Conservation (phyloP, 2,797 vertebrate genomes). For the Pantherophis alleghaniensis region DNA sequence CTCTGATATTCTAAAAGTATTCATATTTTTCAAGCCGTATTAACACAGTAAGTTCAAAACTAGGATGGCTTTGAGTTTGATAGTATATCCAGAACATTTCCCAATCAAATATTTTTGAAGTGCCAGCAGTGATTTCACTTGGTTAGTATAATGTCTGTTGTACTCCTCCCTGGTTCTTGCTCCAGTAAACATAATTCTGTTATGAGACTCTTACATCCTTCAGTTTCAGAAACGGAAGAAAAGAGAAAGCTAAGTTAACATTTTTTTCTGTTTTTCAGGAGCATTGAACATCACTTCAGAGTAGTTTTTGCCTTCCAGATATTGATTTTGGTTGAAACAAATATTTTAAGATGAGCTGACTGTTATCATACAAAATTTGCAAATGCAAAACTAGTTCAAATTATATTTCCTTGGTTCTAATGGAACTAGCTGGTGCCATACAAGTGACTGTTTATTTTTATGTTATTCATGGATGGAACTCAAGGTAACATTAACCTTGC, state of each 20-base stretch:
- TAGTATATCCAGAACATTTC: not conserved
- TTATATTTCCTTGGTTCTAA: not conserved
- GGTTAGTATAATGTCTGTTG: not conserved
- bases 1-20: not conserved
- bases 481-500: not conserved
- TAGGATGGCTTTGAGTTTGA: not conserved
- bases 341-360: not conserved
- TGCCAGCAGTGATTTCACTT: conserved; percentile 3
- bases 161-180: not conserved
- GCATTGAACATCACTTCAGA: not conserved
- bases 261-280: not conserved
- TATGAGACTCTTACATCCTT: not conserved
- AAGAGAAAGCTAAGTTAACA: not conserved
- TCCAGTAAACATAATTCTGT: not conserved
- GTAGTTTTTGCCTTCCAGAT: not conserved
- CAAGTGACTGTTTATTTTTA: not conserved
- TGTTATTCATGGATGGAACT: not conserved
- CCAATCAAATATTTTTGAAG: conserved; percentile 3
- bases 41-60: not conserved
- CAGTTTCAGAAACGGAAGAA: not conserved
- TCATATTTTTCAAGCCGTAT: not conserved
- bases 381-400: not conserved
- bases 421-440: not conserved
- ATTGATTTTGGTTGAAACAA: not conserved
- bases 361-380: not conserved